Conservation (phyloP, 2,113 vertebrate genomes). For the Empidonax alnorum region DNA sequence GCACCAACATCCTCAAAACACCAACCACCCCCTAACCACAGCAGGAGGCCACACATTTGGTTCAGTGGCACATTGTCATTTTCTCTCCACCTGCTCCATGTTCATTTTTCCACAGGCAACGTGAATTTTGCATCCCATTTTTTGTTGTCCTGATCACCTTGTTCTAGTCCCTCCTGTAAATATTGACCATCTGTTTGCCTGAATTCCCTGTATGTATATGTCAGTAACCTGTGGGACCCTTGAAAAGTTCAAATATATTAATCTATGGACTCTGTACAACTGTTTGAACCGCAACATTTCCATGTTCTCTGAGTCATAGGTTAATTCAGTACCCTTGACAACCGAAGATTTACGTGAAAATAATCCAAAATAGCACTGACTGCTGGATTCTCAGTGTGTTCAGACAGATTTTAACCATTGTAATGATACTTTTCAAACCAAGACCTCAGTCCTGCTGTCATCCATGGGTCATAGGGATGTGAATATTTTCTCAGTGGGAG, state of each 20-base stretch:
- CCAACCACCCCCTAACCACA: neutral
- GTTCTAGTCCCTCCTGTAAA: neutral
- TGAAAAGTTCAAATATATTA: neutral
- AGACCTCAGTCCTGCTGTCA: neutral
- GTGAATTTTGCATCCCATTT: neutral
- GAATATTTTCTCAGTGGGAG: neutral
- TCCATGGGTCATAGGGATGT: neutral
- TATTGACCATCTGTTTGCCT: neutral
- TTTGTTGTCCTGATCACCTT: neutral
- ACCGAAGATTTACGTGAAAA: neutral
- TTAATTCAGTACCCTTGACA: neutral
- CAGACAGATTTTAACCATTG: neutral
- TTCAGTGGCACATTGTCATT: fast-evolving
- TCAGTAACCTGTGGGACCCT: neutral
- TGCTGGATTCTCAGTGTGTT: neutral
- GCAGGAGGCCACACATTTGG: neutral
- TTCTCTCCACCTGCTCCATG: neutral
- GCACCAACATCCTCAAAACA: neutral
- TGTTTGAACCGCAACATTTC: neutral
- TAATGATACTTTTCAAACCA: neutral
- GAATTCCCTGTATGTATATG: neutral
- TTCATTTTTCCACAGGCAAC: neutral
- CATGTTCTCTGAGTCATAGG: neutral
- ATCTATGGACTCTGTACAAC: neutral
- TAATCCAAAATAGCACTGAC: neutral